phyloP scores from a whole-genome alignment of 2,113 vertebrate genomes.

The Patagioenas fasciata region DNA sequence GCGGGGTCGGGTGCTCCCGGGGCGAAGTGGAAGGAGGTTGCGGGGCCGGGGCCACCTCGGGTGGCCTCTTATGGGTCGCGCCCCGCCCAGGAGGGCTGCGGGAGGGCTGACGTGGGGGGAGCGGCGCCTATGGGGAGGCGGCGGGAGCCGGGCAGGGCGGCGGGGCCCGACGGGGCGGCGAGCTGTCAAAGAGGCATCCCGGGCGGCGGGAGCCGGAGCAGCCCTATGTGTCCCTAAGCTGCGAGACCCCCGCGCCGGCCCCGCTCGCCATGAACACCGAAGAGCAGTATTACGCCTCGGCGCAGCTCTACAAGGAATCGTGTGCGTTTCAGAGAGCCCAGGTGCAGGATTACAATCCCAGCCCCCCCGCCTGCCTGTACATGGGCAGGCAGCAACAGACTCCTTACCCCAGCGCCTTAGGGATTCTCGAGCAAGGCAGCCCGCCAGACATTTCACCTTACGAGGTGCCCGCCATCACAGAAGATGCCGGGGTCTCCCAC shows the following conservation, averaged over 20 bases:
- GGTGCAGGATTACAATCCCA: conserved; percentile 84
- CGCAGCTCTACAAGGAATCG: conserved; percentile 91
- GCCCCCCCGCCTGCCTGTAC: conserved; percentile 93
- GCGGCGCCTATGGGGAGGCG: conserved; percentile 69
- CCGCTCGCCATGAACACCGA: conserved; percentile 89
- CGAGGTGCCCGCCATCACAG: conserved; percentile 82
- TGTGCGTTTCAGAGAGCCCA: conserved; percentile 88
- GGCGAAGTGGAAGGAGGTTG: background rate
- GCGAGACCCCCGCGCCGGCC: background rate
- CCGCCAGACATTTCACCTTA: conserved; percentile 87
- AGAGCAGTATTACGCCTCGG: conserved; percentile 86
- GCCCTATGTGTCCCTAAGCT: conserved; percentile 30
- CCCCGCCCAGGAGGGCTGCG: conserved; percentile 60
- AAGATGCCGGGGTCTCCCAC: conserved; percentile 81
- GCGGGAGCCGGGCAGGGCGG: background rate
- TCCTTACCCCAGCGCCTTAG: conserved; percentile 75
- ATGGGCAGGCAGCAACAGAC: conserved; percentile 84
- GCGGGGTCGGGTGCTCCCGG: too few relatives aligned
- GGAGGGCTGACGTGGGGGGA: conserved; percentile 72
- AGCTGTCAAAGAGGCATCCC: conserved; percentile 76
- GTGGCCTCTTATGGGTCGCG: conserved; percentile 32
- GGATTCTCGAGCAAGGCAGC: conserved; percentile 82
- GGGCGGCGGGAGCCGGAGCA: background rate
- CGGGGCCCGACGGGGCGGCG: background rate
- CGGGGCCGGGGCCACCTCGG: background rate